phyloP scores from a whole-genome alignment of 1,140 invertebrate species.

The Acromyrmex charruanus region DNA sequence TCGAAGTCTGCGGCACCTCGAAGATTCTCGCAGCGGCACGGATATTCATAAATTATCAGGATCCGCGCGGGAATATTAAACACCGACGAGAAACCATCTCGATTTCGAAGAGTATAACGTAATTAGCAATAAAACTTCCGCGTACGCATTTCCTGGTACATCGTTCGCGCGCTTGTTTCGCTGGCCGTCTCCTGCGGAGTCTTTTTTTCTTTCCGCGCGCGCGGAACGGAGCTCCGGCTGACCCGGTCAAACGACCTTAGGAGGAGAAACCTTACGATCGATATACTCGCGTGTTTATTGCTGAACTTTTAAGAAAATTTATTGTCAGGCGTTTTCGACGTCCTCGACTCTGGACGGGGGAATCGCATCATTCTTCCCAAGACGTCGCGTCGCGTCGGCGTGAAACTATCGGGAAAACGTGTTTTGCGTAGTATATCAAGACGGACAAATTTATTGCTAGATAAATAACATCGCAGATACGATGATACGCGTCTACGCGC shows the following conservation, averaged over 20 bases:
- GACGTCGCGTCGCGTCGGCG: constrained; percentile 54
- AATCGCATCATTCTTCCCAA: constrained; percentile 47
- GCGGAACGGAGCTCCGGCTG: constrained; percentile 24
- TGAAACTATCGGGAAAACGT: constrained; percentile 68
- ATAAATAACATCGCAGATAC: constrained; percentile 70
- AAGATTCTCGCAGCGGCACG: constrained; percentile 29
- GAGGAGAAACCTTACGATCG: constrained; percentile 60
- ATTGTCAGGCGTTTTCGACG: constrained; percentile 57
- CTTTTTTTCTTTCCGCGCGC: not conserved
- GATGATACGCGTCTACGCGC: constrained; percentile 33
- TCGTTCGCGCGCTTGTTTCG: constrained; percentile 22
- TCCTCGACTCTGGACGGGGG: not conserved
- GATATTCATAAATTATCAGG: constrained; percentile 66
- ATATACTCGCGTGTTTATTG: constrained; percentile 64
- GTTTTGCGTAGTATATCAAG: constrained; percentile 69
- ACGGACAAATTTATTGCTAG: constrained; percentile 71
- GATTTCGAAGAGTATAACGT: constrained; percentile 41
- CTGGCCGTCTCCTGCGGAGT: not conserved
- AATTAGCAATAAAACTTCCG: constrained; percentile 68
- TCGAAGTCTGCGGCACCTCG: not conserved
- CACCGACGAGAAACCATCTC: constrained; percentile 34
- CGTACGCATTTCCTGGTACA: constrained; percentile 37
- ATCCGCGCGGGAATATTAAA: not conserved
- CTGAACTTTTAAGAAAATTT: constrained; percentile 65
- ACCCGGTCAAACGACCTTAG: constrained; percentile 50